Evolutionary conservation across 2,888 invertebrate species (phyloP), one percentile per base, ranked within the genome.

Genomic region (Synergus itoensis): DNA sequence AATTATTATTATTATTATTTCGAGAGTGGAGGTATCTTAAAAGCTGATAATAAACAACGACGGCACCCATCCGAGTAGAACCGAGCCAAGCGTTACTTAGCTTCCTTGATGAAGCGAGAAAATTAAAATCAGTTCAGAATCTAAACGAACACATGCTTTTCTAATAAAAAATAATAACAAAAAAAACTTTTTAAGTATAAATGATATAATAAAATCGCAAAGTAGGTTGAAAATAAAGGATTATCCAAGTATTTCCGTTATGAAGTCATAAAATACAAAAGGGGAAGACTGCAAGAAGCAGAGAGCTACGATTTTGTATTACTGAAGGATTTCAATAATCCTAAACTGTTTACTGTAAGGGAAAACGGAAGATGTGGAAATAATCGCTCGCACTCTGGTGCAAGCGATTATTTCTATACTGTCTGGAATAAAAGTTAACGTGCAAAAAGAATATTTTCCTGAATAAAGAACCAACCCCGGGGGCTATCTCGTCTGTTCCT

Each of bases 401-500:
- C 9, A 45, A 28, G 3, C 28, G 21, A 21, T 21, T 21, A 21
- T 21, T 21, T 28, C 28, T 28, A 28, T 3, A 28, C 28, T 28
- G 28, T 81, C 67, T 81, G 73, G 75, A 82, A 82, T 81, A 69
- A 79, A 77, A 84, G 83, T 85, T 84, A 84, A 82, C 81, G 78
- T 81, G 82, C 78, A 76, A 75, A 64, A 69, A 79, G 79, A 79
- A 81, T 85, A 86, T 84, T 81, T 83, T 80, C 63, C 80, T 62
- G 82, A 83, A 83, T 82, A 83, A 84, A 84, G 80, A 80, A 80
- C 73, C 78, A 78, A 79, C 80, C 65, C 69, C 63, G 78, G 79
- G 82, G 86, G 84, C 82, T 79, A 83, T 86, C 81, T 85, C 82
- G 83, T 76, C 81, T 53, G 53, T 40, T 73, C 81, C 80, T 81